Percentiles rank a stretch among this genome's conserved stretches.
Evolutionary conservation across 2,888 invertebrate genomes (phyloP).

Genomic region (Andrena bicolor): DNA sequence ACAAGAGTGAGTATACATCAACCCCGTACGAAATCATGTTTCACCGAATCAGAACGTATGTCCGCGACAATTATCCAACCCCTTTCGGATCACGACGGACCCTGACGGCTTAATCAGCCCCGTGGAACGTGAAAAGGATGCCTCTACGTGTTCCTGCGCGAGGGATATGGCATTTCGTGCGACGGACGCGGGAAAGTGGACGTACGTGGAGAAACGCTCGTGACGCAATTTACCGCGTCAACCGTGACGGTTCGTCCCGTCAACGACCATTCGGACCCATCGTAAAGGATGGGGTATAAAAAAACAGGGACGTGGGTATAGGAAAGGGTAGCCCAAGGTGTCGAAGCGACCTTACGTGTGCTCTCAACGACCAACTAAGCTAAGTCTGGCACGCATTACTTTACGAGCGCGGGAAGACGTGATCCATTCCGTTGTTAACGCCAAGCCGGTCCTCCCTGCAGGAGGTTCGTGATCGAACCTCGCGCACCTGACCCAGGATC

Average conservation of each 20-base stretch:
- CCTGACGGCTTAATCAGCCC: conserved; percentile 54
- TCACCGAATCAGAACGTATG: neutral
- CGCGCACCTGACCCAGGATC: neutral
- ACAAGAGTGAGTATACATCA: neutral
- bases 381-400: conserved; percentile 81
- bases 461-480: conserved; percentile 71
- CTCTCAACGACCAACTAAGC: conserved; percentile 77
- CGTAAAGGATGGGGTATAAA: conserved; percentile 28
- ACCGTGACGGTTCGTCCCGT: conserved; percentile 63
- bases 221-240: conserved; percentile 75
- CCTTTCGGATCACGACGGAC: conserved; percentile 19
- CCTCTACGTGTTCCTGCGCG: conserved; percentile 45
- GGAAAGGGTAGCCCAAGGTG: neutral
- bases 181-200: conserved; percentile 47
- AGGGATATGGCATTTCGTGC: conserved; percentile 30
- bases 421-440: conserved; percentile 84
- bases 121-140: conserved; percentile 56
- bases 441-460: conserved; percentile 80
- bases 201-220: conserved; percentile 34
- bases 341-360: conserved; percentile 74
- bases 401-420: conserved; percentile 82
- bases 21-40: neutral
- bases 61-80: conserved; percentile 39
- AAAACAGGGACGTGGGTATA: conserved; percentile 20
- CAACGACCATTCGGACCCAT: conserved; percentile 43